Percentiles rank a stretch among this genome's conserved stretches.
These are phyloP conservation scores for Crotalus horridus DNA, from an alignment of 2,113 vertebrate species.

Conservation along the genomic window DNA sequence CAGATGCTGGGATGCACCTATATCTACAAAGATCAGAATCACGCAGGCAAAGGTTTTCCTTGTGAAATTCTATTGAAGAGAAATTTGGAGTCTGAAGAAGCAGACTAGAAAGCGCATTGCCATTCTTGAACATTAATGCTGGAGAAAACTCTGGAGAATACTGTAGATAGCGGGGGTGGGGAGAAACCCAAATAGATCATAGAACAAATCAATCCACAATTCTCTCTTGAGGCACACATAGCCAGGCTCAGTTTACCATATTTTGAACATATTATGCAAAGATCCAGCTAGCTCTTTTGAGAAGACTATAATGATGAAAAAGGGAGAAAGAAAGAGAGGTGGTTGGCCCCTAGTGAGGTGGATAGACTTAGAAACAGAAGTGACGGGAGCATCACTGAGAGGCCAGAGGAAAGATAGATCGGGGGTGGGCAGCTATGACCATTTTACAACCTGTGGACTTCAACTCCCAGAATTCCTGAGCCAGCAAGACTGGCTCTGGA, in stretches of 20 bases:
- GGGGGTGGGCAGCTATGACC: background rate
- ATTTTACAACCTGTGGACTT: too few relatives aligned
- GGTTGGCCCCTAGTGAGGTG: background rate
- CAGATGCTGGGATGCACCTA: background rate
- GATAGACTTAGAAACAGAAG: background rate
- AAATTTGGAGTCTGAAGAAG: background rate
- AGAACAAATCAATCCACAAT: background rate
- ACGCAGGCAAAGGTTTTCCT: background rate
- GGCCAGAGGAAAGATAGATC: background rate
- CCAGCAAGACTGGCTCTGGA: background rate
- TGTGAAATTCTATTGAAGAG: background rate
- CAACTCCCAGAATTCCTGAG: too few relatives aligned
- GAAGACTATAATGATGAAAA: background rate
- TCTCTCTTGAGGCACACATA: background rate
- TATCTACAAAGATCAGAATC: background rate
- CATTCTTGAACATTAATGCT: background rate
- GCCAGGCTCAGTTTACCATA: background rate
- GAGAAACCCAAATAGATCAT: background rate
- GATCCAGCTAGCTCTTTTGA: background rate
- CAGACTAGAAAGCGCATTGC: background rate
- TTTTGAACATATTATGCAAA: background rate
- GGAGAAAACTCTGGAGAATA: background rate
- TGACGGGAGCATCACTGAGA: background rate
- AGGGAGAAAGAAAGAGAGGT: background rate
- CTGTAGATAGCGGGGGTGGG: background rate